phyloP scores from a whole-genome alignment of 92 coral and sea anemone genomes.

The Nematostella vectensis region DNA sequence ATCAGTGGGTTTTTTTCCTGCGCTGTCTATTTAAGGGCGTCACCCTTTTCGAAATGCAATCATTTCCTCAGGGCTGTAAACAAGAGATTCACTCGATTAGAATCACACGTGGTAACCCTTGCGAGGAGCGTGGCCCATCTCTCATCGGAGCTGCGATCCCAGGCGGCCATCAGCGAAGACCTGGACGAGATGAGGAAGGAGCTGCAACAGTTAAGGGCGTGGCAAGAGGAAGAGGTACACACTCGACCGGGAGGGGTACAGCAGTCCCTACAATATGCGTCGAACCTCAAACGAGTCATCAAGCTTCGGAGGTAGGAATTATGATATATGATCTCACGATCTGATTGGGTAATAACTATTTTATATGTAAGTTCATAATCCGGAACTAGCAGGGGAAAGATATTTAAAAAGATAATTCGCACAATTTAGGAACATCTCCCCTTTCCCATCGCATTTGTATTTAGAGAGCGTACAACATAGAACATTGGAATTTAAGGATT shows the following conservation, averaged over 20 bases:
- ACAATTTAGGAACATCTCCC: no score
- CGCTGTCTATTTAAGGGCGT: no score
- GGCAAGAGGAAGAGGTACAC: conserved; percentile 28
- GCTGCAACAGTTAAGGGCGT: conserved; percentile 37
- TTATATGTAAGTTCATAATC: no score
- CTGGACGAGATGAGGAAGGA: conserved; percentile 74
- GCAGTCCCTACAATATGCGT: conserved; percentile 28
- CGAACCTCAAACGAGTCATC: conserved; percentile 52
- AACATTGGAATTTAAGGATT: no score
- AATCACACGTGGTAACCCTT: conserved; percentile 88
- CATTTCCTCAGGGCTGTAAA: conserved; percentile 82
- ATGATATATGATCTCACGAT: background rate
- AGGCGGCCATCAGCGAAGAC: conserved; percentile 75
- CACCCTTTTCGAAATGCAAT: no score
- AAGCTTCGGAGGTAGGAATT: conserved; percentile 70
- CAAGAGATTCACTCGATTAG: conserved; percentile 81
- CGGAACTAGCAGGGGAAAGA: no score
- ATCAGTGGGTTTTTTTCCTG: no score
- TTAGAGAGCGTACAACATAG: no score
- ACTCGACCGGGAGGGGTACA: conserved; percentile 17
- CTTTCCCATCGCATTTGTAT: background rate
- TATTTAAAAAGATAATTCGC: no score
- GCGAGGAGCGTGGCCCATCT: conserved; percentile 93
- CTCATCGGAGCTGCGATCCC: conserved; percentile 88
- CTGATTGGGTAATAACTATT: background rate